Evolutionary conservation across 2,113 vertebrate genomes (phyloP), one percentile per base, ranked within the genome.

Genomic region (Oostethus manadensis): DNA sequence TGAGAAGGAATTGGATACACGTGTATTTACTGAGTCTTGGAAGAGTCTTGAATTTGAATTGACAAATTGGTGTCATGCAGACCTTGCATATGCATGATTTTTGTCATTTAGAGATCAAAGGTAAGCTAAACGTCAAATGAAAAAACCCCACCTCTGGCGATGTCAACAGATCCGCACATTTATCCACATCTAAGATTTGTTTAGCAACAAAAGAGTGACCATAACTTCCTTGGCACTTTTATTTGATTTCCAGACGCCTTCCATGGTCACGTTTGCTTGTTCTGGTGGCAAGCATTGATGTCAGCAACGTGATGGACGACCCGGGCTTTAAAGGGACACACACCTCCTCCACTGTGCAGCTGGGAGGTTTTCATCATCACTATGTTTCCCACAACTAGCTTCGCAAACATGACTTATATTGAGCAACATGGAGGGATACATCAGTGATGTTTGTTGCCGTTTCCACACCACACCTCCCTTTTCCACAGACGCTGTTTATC

Each of bases 401-500:
- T 58, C 23, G 55, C 63, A 63, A 62, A 64, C 50, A n/a, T 18
- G 62, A 62, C 64, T 23, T 47, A 42, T 64, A 47, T 77, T 77
- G 67, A 71, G 54, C 5, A 44, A 49, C 55, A 50, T 29, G 47
- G 46, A 3, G 43, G 42, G 33, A 43, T 64, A 48, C 71, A 76
- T 73, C 66, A 61, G 45, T 62, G 60, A 66, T 60, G 51, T 64
- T 63, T 76, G 22, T 54, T 73, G 42, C n/a, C 62, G 29, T 72
- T 72, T 77, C 46, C 68, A 62, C 44, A 74, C 53, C 57, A 48
- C 62, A 60, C 62, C 20, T 44, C 49, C 73, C 60, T 72, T 59
- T 63, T 58, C 48, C 62, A 76, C 74, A 84, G 63, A 75, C 62
- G 76, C 22, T 58, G n/a, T 66, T 79, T 75, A 51, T 56, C 13